Evolutionary conservation across 2,113 vertebrate genomes (phyloP).

Genomic region (Chitala chitala): DNA sequence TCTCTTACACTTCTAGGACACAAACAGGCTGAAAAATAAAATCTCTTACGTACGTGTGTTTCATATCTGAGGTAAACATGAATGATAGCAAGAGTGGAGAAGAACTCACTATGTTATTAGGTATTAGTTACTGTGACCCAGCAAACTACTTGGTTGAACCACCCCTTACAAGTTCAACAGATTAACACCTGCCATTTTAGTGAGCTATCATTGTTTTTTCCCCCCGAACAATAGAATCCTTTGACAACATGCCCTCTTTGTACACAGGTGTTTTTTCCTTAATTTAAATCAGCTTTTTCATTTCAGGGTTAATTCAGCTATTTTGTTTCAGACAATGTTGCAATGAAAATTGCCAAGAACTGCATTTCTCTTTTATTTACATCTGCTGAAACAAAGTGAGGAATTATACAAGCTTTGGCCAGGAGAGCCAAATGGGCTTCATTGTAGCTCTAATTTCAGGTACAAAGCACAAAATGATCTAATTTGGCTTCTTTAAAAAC

Average conservation of each 20-base stretch:
- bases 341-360: not conserved
- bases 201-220: too few relatives aligned
- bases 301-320: not conserved
- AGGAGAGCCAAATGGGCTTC: not conserved
- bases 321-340: not conserved
- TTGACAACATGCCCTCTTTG: not conserved
- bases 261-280: not conserved
- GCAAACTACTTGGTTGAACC: too few relatives aligned
- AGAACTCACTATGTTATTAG: too few relatives aligned
- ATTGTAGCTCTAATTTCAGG: not conserved
- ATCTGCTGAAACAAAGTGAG: not conserved
- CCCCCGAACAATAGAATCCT: not conserved
- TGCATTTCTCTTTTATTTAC: not conserved
- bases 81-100: not conserved
- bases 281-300: not conserved
- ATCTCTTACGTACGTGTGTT: not conserved
- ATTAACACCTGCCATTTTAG: too few relatives aligned
- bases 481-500: constrained; percentile 5
- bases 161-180: too few relatives aligned
- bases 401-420: not conserved
- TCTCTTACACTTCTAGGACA: not conserved
- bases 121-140: too few relatives aligned
- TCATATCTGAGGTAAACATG: too few relatives aligned
- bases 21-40: not conserved
- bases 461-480: constrained; percentile 1